Conservation (phyloP, 2,113 vertebrate species). For the Bungarus multicinctus region DNA sequence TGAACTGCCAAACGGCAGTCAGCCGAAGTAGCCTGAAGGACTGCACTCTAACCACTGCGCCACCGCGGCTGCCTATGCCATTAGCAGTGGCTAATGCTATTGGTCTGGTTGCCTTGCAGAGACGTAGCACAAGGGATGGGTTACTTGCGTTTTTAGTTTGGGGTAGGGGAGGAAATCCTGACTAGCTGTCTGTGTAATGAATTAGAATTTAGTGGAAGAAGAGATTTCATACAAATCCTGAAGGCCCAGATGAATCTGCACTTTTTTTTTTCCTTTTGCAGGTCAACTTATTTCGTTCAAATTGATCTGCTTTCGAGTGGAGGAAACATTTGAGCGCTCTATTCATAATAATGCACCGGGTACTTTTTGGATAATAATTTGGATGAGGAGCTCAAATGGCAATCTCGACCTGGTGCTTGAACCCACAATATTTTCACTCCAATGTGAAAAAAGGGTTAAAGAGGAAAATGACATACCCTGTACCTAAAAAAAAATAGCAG, state of each 20-base stretch:
- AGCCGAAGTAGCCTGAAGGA: too few relatives aligned
- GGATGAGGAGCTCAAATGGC: neutral
- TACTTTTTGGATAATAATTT: neutral
- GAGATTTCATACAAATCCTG: neutral
- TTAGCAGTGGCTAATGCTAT: neutral
- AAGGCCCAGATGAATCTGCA: neutral
- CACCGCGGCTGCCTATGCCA: too few relatives aligned
- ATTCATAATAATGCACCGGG: accelerated
- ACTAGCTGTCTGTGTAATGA: neutral
- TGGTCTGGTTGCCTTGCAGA: neutral
- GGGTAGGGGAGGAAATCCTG: neutral
- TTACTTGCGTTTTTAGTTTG: neutral
- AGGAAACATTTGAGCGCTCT: neutral
- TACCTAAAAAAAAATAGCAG: neutral
- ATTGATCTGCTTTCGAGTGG: neutral
- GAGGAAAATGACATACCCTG: neutral
- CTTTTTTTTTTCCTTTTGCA: neutral
- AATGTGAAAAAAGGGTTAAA: neutral
- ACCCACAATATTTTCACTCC: neutral
- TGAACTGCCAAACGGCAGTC: too few relatives aligned
- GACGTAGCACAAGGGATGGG: neutral
- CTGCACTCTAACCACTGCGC: too few relatives aligned
- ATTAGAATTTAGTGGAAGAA: neutral
- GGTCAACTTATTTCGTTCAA: neutral
- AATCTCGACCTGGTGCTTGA: neutral